Evolutionary conservation across 2,113 vertebrate genomes (phyloP).

Genomic region (Ramphastos sulfuratus): DNA sequence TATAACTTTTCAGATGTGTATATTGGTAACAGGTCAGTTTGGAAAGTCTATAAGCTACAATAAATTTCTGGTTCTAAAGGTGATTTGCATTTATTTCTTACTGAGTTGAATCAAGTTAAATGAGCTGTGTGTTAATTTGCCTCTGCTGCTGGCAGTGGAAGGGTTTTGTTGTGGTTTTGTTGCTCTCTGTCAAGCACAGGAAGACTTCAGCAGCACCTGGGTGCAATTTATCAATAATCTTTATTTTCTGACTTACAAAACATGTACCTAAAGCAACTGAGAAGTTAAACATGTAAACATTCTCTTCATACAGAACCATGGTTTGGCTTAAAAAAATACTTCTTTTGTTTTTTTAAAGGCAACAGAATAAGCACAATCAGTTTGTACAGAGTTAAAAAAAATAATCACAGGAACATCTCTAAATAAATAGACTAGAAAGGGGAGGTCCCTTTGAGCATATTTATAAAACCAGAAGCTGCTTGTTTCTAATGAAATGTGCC

Average conservation of each 20-base stretch:
- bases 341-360: slow-evolving; percentile 6
- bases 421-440: slow-evolving; percentile 68
- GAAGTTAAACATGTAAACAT: slow-evolving; percentile 52
- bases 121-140: not conserved
- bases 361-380: slow-evolving; percentile 53
- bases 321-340: slow-evolving; percentile 65
- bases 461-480: slow-evolving; percentile 6
- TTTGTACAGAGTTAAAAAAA: slow-evolving; percentile 34
- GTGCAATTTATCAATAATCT: not conserved
- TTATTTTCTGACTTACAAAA: slow-evolving; percentile 56
- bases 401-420: slow-evolving; percentile 35
- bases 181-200: not conserved
- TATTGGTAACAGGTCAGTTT: slow-evolving; percentile 83
- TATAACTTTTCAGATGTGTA: slow-evolving; percentile 80
- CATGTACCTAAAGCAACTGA: slow-evolving; percentile 34
- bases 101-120: fast-evolving
- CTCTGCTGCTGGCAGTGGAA: not conserved
- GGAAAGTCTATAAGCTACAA: slow-evolving; percentile 80
- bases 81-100: not conserved
- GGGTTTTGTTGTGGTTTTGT: not conserved
- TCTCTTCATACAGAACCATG: slow-evolving; percentile 21
- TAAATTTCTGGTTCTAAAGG: slow-evolving; percentile 83
- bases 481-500: not conserved
- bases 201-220: not conserved
- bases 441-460: not conserved